phyloP scores from a whole-genome alignment of 2,888 invertebrate genomes.

The Osmoderma eremita region DNA sequence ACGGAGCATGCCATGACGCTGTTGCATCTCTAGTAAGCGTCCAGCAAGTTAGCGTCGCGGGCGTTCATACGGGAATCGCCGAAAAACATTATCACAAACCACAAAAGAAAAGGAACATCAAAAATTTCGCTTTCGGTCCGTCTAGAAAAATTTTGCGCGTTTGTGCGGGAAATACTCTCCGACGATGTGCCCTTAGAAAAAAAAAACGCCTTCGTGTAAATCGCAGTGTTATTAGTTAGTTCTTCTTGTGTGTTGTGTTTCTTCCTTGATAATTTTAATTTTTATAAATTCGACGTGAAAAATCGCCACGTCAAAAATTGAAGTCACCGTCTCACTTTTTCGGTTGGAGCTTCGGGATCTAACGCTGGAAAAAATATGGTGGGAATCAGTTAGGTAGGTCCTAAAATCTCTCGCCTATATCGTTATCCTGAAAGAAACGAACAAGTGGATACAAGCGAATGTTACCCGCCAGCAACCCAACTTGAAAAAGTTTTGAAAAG shows the following conservation, averaged over 20 bases:
- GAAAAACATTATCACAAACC: slow-evolving; percentile 16
- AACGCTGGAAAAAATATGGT: background rate
- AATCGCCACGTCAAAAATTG: background rate
- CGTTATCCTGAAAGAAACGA: background rate
- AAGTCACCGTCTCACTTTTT: background rate
- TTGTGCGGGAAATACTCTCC: background rate
- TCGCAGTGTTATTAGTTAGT: background rate
- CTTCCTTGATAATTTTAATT: background rate
- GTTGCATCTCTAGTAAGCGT: slow-evolving; percentile 60
- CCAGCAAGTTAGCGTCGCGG: slow-evolving; percentile 49
- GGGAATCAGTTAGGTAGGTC: slow-evolving; percentile 11
- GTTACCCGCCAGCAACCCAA: background rate
- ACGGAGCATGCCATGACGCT: slow-evolving; percentile 57
- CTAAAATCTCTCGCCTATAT: background rate
- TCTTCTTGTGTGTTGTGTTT: slow-evolving; percentile 4
- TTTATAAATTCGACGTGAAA: too few relatives aligned
- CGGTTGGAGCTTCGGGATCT: background rate
- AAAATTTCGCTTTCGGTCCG: slow-evolving; percentile 16
- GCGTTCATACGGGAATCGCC: slow-evolving; percentile 44
- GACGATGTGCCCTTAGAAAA: background rate
- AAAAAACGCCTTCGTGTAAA: background rate
- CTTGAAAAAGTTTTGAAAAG: slow-evolving; percentile 7
- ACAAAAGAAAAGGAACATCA: slow-evolving; percentile 19
- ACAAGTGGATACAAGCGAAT: slow-evolving; percentile 1
- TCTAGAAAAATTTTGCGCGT: background rate